Evolutionary conservation across 2,113 vertebrate species (phyloP), one percentile per base, ranked within the genome.

Genomic region (Rhynchopsitta pachyrhyncha): DNA sequence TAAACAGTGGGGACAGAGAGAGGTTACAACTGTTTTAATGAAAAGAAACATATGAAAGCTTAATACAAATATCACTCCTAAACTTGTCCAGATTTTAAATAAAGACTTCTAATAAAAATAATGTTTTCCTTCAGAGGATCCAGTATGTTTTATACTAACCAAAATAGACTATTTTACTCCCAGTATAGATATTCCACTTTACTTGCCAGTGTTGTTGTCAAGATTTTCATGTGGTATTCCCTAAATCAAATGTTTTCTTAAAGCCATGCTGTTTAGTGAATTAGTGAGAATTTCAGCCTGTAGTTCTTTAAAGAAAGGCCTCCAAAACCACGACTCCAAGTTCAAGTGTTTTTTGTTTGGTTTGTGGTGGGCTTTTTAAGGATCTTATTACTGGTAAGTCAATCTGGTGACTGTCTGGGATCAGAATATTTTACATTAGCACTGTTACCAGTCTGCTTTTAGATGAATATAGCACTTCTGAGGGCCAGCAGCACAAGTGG

Each of bases 1-100:
- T 95, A 95, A 96, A 96, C 76, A 95, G 11, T 92, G 50, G 22
- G 68, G 78, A 97, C 42, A 86, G 71, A 86, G 91, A 92, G 86
- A 93, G 79, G 41, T 95, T 91, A 95, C 31, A 90, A 85, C 35
- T 71, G 67, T 69, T 95, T 70, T 88, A 96, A 92, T 91, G 82
- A 92, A 97, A 83, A 94, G 63, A 95, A 96, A 88, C 64, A 69
- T 41, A 66, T 78, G 88, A 87, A 86, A 87, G 35, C 52, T 87
- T 75, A 93, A 82, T 57, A 93, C 80, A 96, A 94, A 92, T 96
- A 93, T 90, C 60, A 71, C 69, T 94, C 47, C 44, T 78, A 95
- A 89, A 78, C 69, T 89, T 86, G 62, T 81, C 62, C 69, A 91
- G 22, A 78, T 92, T 92, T 96, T 88, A 96, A 90, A 91, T 88